Evolutionary conservation across 2,113 vertebrate genomes (phyloP).

Genomic region (Nansenia antarctica): DNA sequence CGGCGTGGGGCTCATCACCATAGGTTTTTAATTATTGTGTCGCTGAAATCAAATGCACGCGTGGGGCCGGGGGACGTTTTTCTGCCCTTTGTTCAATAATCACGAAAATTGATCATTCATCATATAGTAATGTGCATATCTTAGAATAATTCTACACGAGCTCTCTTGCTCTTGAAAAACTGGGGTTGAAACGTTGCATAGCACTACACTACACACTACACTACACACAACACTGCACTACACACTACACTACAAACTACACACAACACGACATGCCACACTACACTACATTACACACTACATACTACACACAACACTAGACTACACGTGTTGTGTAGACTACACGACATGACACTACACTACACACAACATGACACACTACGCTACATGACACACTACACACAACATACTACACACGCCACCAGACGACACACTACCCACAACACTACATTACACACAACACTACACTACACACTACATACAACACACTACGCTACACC

Average conservation of each 20-base stretch:
- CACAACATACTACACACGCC: too few relatives aligned
- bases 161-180: background rate
- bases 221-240: background rate
- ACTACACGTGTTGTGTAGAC: background rate
- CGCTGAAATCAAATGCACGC: constrained; percentile 8
- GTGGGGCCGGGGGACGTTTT: constrained; percentile 16
- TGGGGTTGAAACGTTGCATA: constrained; percentile 4
- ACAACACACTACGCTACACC: too few relatives aligned
- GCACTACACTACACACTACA: background rate
- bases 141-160: constrained; percentile 3
- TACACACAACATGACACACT: too few relatives aligned
- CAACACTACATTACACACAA: background rate
- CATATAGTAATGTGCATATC: constrained; percentile 21
- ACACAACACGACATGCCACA: too few relatives aligned
- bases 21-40: constrained; percentile 38
- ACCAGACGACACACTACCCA: too few relatives aligned
- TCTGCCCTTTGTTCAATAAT: constrained; percentile 26
- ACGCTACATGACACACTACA: too few relatives aligned
- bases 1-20: constrained; percentile 23
- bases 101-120: constrained; percentile 47
- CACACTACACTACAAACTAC: too few relatives aligned
- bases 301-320: too few relatives aligned
- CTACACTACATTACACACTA: too few relatives aligned
- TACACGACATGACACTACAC: background rate
- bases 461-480: background rate